Percentiles rank a stretch among this genome's conserved stretches.
Conservation (phyloP, 2,888 invertebrate genomes). For the Dolomedes plantarius region DNA sequence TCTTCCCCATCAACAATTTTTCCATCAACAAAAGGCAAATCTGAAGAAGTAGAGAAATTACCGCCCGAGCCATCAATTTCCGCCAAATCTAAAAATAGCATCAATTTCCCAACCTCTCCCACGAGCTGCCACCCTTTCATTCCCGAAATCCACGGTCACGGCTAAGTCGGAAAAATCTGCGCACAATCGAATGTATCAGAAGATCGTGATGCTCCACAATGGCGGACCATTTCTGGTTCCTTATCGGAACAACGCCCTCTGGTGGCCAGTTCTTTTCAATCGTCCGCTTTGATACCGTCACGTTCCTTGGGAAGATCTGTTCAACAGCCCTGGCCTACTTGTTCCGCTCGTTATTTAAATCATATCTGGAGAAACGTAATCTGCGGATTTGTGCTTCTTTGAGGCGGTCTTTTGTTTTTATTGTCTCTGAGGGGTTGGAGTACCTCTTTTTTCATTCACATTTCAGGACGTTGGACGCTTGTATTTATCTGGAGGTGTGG, state of each 20-base stretch:
- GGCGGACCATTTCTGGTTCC: background rate
- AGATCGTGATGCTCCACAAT: slow-evolving; percentile 24
- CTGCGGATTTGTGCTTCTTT: background rate
- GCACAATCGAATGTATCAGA: background rate
- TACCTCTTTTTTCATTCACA: no score
- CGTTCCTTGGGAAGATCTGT: no score
- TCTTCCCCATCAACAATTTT: background rate
- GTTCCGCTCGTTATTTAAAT: slow-evolving; percentile 25
- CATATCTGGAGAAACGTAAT: slow-evolving; percentile 2
- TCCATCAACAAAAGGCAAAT: background rate
- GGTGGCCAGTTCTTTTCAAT: slow-evolving; percentile 11
- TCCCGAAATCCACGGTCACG: slow-evolving; percentile 18
- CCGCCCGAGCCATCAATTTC: background rate
- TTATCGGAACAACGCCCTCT: slow-evolving; percentile 35
- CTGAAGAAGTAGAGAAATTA: background rate
- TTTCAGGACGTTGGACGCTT: background rate
- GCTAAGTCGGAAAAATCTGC: background rate
- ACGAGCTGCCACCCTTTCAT: background rate
- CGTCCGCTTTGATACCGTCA: background rate
- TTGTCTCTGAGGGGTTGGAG: background rate
- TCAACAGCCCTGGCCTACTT: background rate
- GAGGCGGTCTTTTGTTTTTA: background rate
- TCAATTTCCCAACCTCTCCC: background rate
- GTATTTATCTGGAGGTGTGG: background rate
- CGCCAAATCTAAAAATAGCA: background rate